Percentiles rank a stretch among this genome's conserved stretches.
These are phyloP conservation scores for Drosophila gaucha DNA, from an alignment of 2,888 invertebrate genomes.

Conservation along the genomic window DNA sequence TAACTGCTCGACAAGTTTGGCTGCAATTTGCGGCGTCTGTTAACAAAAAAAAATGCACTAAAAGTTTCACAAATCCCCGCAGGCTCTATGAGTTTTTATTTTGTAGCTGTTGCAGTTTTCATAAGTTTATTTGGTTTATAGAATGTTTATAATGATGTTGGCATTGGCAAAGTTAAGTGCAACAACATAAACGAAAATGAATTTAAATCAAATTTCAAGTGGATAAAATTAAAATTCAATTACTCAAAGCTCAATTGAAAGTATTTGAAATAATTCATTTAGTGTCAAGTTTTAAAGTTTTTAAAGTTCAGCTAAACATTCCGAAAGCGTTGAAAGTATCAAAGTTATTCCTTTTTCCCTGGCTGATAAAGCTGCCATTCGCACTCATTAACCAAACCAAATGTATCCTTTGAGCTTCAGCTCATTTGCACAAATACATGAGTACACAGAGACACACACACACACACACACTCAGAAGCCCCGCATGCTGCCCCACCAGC, in stretches of 20 bases:
- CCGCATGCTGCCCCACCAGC: constrained; percentile 18
- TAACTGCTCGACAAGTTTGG: constrained; percentile 59
- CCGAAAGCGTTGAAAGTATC: neutral
- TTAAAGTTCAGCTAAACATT: neutral
- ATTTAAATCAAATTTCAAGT: constrained; percentile 10
- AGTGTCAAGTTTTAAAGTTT: neutral
- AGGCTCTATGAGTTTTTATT: constrained; percentile 24
- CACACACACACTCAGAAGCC: neutral
- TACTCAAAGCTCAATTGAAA: neutral
- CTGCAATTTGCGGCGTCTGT: constrained; percentile 71
- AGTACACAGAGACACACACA: constrained; percentile 22
- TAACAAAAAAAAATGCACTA: constrained; percentile 44
- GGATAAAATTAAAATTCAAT: constrained; percentile 1
- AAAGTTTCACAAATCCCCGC: constrained; percentile 50
- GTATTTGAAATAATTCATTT: neutral
- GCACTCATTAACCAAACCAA: constrained; percentile 42
- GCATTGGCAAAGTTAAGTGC: constrained; percentile 20
- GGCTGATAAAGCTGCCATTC: constrained; percentile 27
- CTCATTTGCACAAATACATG: constrained; percentile 33
- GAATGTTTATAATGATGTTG: constrained; percentile 49
- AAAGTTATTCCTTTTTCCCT: neutral
- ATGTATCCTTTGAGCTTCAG: constrained; percentile 43
- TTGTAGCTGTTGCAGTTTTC: constrained; percentile 27
- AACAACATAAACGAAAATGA: constrained; percentile 21
- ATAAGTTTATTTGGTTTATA: constrained; percentile 51